A percentile compares a stretch with the other conserved stretches of the same genome.
phyloP scores from a whole-genome alignment of 2,113 vertebrate genomes.

The Podarcis muralis region DNA sequence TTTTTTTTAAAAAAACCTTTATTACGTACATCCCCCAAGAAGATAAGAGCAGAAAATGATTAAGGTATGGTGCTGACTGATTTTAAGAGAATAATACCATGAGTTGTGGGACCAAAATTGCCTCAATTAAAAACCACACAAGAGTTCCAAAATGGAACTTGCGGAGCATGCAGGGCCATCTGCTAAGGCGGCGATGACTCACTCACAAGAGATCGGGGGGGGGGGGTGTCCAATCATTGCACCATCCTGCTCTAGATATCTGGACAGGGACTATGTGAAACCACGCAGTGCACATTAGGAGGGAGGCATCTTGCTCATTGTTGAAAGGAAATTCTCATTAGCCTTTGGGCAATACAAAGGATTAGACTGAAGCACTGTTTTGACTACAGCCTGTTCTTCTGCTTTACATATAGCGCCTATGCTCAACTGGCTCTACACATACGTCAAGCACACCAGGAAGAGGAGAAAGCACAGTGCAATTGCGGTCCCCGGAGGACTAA shows the following conservation, averaged over 20 bases:
- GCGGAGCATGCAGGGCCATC: conserved; percentile 66
- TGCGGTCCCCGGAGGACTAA: conserved; percentile 74
- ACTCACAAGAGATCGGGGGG: conserved; percentile 48
- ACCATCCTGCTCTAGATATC: conserved; percentile 60
- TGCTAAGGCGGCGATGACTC: conserved; percentile 43
- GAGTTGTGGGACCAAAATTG: conserved; percentile 55
- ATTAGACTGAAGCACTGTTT: conserved; percentile 12
- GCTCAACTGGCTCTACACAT: conserved; percentile 70
- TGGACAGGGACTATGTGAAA: conserved; percentile 55
- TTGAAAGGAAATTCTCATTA: neutral
- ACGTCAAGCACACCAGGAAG: conserved; percentile 68
- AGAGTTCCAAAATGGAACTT: conserved; percentile 64
- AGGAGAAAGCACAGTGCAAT: conserved; percentile 63
- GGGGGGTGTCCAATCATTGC: conserved; percentile 52
- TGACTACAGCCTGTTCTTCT: conserved; percentile 57
- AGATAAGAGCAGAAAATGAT: conserved; percentile 62
- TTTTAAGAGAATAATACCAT: conserved; percentile 73
- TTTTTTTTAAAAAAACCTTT: conserved; percentile 65
- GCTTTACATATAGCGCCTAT: conserved; percentile 70
- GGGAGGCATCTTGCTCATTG: neutral
- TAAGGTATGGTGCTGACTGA: conserved; percentile 63
- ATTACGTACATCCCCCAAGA: conserved; percentile 77
- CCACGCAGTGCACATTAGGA: conserved; percentile 55
- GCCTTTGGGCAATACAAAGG: conserved; percentile 7
- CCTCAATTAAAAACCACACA: conserved; percentile 42